These are phyloP conservation scores for Sinonovacula constricta DNA, from an alignment of 1,140 invertebrate species.

Conservation along the genomic window DNA sequence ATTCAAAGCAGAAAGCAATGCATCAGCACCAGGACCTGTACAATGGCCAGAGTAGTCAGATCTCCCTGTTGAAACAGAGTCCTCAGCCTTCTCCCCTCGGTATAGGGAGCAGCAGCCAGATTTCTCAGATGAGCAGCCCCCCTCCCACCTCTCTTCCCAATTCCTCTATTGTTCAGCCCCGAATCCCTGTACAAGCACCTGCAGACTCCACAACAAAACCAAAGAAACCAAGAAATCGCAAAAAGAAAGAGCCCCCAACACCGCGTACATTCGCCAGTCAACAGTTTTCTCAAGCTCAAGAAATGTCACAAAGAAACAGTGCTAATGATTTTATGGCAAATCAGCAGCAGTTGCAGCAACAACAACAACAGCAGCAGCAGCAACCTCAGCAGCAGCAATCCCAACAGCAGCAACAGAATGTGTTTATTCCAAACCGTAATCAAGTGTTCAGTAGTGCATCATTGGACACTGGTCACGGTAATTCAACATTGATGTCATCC, in stretches of 20 bases:
- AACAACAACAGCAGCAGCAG: constrained; percentile 35
- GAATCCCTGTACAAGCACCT: constrained; percentile 69
- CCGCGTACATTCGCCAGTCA: constrained; percentile 16
- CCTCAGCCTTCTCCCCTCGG: constrained; percentile 65
- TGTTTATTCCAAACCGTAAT: not conserved
- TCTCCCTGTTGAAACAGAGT: constrained; percentile 50
- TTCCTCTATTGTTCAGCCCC: constrained; percentile 58
- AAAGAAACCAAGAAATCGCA: constrained; percentile 64
- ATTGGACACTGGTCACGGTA: constrained; percentile 18
- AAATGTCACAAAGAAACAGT: constrained; percentile 23
- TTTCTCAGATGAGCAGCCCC: constrained; percentile 56
- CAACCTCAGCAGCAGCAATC: constrained; percentile 13
- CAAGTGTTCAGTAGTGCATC: constrained; percentile 6
- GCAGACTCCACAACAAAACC: constrained; percentile 76
- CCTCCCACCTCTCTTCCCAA: constrained; percentile 60
- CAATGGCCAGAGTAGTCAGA: constrained; percentile 45
- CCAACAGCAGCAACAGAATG: constrained; percentile 31
- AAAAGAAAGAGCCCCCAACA: constrained; percentile 60
- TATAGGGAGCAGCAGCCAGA: constrained; percentile 59
- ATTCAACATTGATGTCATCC: constrained; percentile 33
- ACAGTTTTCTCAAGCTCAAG: constrained; percentile 6
- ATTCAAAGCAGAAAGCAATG: constrained; percentile 5
- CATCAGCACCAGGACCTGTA: constrained; percentile 28
- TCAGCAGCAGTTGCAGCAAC: constrained; percentile 18
- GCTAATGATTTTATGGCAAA: constrained; percentile 36